A percentile compares a stretch with the other conserved stretches of the same genome.
Conservation (phyloP, 2,888 invertebrate genomes). For the Fragum whitleyi region DNA sequence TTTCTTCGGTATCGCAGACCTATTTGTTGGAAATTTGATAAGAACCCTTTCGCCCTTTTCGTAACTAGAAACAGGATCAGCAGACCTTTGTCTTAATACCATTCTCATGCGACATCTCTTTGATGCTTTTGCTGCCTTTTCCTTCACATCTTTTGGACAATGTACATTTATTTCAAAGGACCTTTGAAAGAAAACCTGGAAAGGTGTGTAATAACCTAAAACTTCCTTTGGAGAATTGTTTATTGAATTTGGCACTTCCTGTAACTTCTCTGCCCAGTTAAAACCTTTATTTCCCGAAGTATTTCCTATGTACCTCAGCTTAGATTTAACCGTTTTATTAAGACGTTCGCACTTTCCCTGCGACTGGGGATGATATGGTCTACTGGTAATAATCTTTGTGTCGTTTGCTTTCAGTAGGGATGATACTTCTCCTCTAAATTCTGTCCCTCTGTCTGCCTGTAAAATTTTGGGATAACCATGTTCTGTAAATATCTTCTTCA, state of each 20-base stretch:
- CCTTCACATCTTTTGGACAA: too few species aligned
- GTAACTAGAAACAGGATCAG: too few species aligned
- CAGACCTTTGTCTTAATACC: too few species aligned
- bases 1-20: too few species aligned
- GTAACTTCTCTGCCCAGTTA: neutral
- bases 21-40: too few species aligned
- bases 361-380: constrained; percentile 1
- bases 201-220: neutral
- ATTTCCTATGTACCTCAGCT: neutral
- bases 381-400: neutral
- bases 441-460: constrained; percentile 14
- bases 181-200: neutral
- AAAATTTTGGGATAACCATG: neutral
- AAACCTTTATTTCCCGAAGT: neutral
- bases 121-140: too few species aligned
- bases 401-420: neutral
- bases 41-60: too few species aligned
- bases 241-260: neutral
- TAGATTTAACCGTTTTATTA: neutral
- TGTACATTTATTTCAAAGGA: too few species aligned
- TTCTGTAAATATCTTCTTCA: constrained; percentile 20
- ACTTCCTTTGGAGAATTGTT: constrained; percentile 4
- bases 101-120: too few species aligned
- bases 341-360: neutral
- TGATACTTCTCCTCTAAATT: neutral